phyloP scores from a whole-genome alignment of 2,888 invertebrate species.

The Drosophila nr. fundita region DNA sequence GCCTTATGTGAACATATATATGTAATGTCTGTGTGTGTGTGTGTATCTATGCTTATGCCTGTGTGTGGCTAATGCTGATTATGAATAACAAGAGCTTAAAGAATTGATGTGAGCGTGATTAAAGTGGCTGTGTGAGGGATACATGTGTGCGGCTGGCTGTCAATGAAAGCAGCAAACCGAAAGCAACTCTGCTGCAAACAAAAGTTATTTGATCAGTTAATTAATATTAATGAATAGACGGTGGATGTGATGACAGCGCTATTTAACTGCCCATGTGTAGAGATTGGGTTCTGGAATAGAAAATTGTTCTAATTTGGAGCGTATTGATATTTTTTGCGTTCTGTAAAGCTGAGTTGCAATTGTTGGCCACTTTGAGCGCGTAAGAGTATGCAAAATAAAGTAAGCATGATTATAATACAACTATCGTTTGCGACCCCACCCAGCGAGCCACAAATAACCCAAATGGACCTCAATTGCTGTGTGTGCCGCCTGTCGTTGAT shows the following conservation, averaged over 20 bases:
- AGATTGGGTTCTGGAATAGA: neutral
- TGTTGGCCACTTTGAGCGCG: conserved; percentile 16
- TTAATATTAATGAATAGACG: neutral
- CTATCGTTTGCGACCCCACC: conserved; percentile 4
- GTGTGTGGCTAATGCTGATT: neutral
- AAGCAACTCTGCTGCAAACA: neutral
- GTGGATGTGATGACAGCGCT: too few relatives aligned
- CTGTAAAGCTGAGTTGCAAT: conserved; percentile 10
- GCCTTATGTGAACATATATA: neutral
- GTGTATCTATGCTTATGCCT: neutral
- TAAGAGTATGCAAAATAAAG: conserved; percentile 38
- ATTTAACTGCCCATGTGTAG: neutral
- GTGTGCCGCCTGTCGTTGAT: conserved; percentile 13
- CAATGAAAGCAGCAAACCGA: neutral
- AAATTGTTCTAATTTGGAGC: neutral
- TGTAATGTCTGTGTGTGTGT: neutral
- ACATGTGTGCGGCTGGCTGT: neutral
- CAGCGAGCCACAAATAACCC: conserved; percentile 10
- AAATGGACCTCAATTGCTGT: conserved; percentile 42
- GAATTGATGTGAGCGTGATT: conserved; percentile 10
- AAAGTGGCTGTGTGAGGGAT: neutral
- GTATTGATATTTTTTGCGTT: neutral
- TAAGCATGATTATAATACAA: conserved; percentile 33
- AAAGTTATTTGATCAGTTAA: neutral
- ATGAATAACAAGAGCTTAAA: neutral